Conservation (phyloP, 1,140 invertebrate species). For the Pomacea maculata region DNA sequence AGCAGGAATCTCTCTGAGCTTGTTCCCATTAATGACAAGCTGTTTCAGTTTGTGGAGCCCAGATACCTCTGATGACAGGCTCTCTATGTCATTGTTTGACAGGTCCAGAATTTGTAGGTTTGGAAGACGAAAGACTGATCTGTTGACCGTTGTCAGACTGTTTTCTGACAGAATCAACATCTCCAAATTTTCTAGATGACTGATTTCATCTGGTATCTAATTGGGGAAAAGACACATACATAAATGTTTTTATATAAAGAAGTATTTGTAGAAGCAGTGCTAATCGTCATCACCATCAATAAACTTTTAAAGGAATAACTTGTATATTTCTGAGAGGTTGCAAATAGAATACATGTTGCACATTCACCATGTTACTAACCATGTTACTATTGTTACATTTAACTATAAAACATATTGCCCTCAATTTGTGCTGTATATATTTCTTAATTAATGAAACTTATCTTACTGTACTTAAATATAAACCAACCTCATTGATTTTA, state of each 20-base stretch:
- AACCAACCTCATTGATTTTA: conserved; percentile 36
- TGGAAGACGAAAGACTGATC: conserved; percentile 42
- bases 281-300: too few relatives aligned
- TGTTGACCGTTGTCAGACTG: conserved; percentile 41
- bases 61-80: conserved; percentile 49
- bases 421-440: background rate
- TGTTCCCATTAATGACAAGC: conserved; percentile 51
- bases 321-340: too few relatives aligned
- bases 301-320: too few relatives aligned
- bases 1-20: conserved; percentile 43
- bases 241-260: background rate
- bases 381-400: too few relatives aligned
- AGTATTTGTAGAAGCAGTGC: background rate
- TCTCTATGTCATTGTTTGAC: conserved; percentile 55
- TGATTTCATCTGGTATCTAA: conserved; percentile 48
- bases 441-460: background rate
- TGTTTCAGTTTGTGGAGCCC: conserved; percentile 45
- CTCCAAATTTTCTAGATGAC: conserved; percentile 45
- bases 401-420: too few relatives aligned
- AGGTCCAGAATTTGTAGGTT: conserved; percentile 53
- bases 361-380: too few relatives aligned
- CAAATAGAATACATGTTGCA: too few relatives aligned
- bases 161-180: conserved; percentile 51
- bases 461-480: background rate
- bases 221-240: background rate